phyloP scores from a whole-genome alignment of 1,140 invertebrate genomes.

The Micrasema minimum region DNA sequence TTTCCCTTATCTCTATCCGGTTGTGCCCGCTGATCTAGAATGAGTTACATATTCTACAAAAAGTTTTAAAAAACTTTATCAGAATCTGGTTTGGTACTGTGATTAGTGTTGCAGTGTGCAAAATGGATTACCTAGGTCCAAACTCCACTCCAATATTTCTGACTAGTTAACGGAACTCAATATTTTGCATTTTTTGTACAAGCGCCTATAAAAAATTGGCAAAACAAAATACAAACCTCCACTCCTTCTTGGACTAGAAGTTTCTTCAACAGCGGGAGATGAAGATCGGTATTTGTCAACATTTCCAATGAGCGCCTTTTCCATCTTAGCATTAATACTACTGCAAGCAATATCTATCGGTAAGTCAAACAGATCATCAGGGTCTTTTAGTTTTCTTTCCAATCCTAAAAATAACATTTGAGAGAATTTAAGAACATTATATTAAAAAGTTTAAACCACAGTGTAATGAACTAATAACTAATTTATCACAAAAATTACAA shows the following conservation, averaged over 20 bases:
- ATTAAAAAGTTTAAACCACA: conserved; percentile 3
- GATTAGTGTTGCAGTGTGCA: too few relatives aligned
- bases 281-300: conserved; percentile 57
- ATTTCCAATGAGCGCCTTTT: conserved; percentile 65
- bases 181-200: too few relatives aligned
- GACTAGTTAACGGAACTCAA: too few relatives aligned
- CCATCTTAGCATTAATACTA: conserved; percentile 70
- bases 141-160: too few relatives aligned
- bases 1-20: too few relatives aligned
- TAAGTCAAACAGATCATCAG: conserved; percentile 88
- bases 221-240: not conserved
- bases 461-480: not conserved
- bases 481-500: not conserved
- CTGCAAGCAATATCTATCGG: conserved; percentile 76
- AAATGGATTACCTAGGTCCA: too few relatives aligned
- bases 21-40: too few relatives aligned
- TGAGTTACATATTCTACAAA: too few relatives aligned
- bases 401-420: conserved; percentile 59
- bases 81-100: too few relatives aligned
- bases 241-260: conserved; percentile 9
- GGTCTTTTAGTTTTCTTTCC: conserved; percentile 74
- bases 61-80: too few relatives aligned
- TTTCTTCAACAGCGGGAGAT: not conserved
- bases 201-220: too few relatives aligned
- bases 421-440: not conserved